Percentiles rank a stretch among this genome's conserved stretches.
These are phyloP conservation scores for Sesamia inferens DNA, from an alignment of 2,888 invertebrate species.

Conservation along the genomic window DNA sequence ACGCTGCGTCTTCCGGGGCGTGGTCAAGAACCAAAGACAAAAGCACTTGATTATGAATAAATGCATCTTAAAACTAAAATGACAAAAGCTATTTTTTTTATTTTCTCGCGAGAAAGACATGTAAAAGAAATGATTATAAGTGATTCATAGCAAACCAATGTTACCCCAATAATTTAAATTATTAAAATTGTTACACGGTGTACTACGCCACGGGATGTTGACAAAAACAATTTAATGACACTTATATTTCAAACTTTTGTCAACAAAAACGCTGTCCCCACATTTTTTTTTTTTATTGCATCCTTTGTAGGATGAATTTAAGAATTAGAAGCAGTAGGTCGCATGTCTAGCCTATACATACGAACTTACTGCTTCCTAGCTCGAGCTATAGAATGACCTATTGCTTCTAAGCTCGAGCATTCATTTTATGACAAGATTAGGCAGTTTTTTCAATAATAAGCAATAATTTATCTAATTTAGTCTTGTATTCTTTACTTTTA, in stretches of 20 bases:
- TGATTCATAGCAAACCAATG: neutral
- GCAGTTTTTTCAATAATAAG: neutral
- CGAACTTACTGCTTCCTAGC: no score
- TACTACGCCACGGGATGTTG: conserved; percentile 41
- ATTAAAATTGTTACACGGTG: conserved; percentile 51
- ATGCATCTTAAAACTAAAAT: neutral
- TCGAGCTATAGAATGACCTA: no score
- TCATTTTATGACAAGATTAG: conserved; percentile 12
- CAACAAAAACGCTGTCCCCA: conserved; percentile 59
- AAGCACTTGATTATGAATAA: neutral
- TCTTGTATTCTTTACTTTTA: conserved; percentile 2
- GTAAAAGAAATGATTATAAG: neutral
- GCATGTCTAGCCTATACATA: no score
- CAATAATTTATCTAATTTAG: neutral
- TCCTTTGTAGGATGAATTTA: neutral
- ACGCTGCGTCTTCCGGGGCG: no score
- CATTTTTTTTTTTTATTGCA: neutral
- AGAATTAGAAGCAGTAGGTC: no score
- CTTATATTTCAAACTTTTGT: conserved; percentile 70
- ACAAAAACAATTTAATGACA: conserved; percentile 69
- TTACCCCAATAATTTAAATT: neutral
- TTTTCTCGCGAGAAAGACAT: neutral
- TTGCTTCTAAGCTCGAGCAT: neutral
- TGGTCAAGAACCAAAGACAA: no score
- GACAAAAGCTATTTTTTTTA: neutral